These are phyloP conservation scores for Eretmochelys imbricata DNA, from an alignment of 2,113 vertebrate species.

Conservation along the genomic window DNA sequence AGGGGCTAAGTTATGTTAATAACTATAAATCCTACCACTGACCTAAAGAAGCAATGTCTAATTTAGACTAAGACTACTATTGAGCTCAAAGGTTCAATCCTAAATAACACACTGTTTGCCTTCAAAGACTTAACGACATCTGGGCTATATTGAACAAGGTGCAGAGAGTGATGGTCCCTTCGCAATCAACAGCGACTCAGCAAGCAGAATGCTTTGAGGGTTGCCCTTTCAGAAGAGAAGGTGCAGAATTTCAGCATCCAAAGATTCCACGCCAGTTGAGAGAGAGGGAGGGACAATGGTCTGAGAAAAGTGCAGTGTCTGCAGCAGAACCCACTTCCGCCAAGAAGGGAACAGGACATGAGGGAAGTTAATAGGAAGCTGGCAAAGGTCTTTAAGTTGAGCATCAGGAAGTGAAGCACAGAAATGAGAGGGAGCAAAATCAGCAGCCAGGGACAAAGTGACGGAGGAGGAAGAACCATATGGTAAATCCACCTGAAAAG, in stretches of 20 bases:
- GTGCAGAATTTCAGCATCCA: background rate
- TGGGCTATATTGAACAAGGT: background rate
- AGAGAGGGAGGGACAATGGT: slow-evolving; percentile 20
- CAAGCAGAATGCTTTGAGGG: background rate
- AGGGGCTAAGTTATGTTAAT: background rate
- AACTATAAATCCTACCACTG: background rate
- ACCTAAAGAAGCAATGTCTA: background rate
- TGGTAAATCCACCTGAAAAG: background rate
- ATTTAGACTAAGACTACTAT: background rate
- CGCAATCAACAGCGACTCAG: slow-evolving; percentile 8
- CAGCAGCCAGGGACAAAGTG: slow-evolving; percentile 20
- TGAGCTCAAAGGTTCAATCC: background rate
- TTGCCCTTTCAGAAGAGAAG: slow-evolving; percentile 34
- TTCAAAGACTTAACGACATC: accelerated
- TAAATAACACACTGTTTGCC: background rate
- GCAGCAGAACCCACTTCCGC: background rate
- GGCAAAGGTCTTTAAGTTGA: background rate
- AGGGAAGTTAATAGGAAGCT: background rate
- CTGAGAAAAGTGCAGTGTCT: slow-evolving; percentile 17
- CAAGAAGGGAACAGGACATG: slow-evolving; percentile 48
- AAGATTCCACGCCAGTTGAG: background rate
- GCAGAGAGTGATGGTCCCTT: background rate
- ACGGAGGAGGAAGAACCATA: slow-evolving; percentile 37
- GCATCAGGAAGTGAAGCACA: background rate
- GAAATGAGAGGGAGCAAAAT: slow-evolving; percentile 22